Evolutionary conservation across 2,888 invertebrate species (phyloP).

Genomic region (Lamellibrachia columna): DNA sequence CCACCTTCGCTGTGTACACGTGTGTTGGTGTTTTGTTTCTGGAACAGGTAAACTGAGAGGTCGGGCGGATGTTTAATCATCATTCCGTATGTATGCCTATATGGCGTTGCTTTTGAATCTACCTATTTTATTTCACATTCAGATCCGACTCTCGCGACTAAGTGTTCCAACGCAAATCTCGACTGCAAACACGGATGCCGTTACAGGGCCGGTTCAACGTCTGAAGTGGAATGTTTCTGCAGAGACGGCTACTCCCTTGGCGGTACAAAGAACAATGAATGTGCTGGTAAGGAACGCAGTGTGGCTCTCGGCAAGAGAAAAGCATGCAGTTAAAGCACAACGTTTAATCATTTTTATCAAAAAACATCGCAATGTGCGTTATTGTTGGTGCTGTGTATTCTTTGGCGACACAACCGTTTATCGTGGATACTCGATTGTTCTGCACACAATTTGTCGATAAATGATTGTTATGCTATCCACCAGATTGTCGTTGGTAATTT

Average conservation of each 20-base stretch:
- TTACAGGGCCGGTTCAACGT: not conserved
- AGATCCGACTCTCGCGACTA: not conserved
- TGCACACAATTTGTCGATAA: not conserved
- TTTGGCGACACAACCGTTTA: too few species aligned
- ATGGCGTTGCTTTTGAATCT: not conserved
- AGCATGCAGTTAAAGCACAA: too few species aligned
- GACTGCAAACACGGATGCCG: not conserved
- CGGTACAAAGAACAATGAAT: not conserved
- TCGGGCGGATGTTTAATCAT: not conserved
- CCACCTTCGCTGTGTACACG: not conserved
- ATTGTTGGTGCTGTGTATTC: too few species aligned
- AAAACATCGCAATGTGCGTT: too few species aligned
- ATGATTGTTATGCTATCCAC: not conserved
- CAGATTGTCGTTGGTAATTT: not conserved
- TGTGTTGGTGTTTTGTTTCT: not conserved
- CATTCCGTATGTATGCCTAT: not conserved
- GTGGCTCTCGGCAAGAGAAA: too few species aligned
- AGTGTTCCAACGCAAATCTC: not conserved
- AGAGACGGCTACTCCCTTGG: not conserved
- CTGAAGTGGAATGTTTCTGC: conserved; percentile 3
- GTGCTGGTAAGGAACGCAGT: not conserved
- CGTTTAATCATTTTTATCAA: too few species aligned
- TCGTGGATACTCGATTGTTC: too few species aligned
- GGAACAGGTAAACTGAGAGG: not conserved
- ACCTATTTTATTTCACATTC: not conserved